Evolutionary conservation across 1,140 invertebrate genomes (phyloP).

Genomic region (Saxidomus purpurata): DNA sequence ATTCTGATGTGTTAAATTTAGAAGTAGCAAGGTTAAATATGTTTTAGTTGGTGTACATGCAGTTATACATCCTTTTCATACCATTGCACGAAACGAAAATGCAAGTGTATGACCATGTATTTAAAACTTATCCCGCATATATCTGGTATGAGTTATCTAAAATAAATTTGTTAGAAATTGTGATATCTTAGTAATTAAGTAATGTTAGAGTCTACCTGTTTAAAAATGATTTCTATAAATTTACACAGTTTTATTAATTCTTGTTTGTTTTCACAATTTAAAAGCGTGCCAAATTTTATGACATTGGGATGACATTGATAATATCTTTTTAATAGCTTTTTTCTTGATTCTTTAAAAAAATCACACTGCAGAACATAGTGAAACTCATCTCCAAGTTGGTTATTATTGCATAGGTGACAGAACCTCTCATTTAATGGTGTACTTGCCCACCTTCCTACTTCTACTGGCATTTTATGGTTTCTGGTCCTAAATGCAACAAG

Average conservation of each 20-base stretch:
- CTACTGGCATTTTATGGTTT: constrained; percentile 42
- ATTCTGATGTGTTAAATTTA: too few relatives aligned
- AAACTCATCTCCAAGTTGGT: constrained; percentile 45
- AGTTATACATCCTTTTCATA: too few relatives aligned
- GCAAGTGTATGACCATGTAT: too few relatives aligned
- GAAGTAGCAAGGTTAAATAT: too few relatives aligned
- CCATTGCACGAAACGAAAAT: too few relatives aligned
- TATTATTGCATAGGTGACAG: constrained; percentile 17
- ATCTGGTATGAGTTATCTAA: too few relatives aligned
- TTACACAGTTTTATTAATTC: background rate
- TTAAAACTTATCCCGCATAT: too few relatives aligned
- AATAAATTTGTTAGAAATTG: too few relatives aligned
- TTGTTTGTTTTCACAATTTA: background rate
- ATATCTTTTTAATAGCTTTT: background rate
- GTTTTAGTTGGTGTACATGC: too few relatives aligned
- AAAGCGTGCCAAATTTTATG: background rate
- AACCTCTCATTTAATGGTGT: background rate
- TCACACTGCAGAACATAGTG: constrained; percentile 31
- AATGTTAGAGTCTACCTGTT: too few relatives aligned
- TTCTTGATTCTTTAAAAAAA: background rate
- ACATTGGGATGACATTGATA: background rate
- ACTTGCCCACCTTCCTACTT: constrained; percentile 28
- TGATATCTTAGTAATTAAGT: too few relatives aligned
- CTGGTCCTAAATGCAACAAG: constrained; percentile 17
- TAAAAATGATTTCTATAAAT: background rate